Evolutionary conservation across 2,113 vertebrate species (phyloP), one percentile per base, ranked within the genome.

Genomic region (Dromiciops gliroides): DNA sequence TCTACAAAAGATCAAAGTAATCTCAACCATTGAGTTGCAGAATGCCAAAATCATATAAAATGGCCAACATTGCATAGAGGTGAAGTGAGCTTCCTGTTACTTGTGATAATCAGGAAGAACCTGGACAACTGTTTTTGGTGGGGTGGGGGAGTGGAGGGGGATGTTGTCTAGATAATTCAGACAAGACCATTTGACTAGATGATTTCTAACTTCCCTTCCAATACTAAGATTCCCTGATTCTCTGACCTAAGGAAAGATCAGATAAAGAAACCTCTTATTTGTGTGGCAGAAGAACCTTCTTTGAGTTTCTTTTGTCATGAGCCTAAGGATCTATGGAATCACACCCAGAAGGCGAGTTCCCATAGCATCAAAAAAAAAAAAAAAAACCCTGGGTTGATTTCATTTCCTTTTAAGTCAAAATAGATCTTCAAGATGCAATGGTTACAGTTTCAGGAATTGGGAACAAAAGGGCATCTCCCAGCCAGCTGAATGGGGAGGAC

Each of bases 381-480:
- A n/a, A n/a, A n/a, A 92, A 37, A 67, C 8, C 93, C 48, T 96
- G 92, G 31, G 48, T 93, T 91, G 89, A 92, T 92, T 89, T 0
- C 0, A 89, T 96, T 97, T 92, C 93, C 75, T 53, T 94, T 90
- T 44, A 88, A 44, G 88, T 53, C 91, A 92, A 96, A 97, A 75
- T 97, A 91, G 93, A 96, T 94, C 91, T 93, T 51, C 93, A 0
- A 0, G 94, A 53, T 67, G 75, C 91, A 97, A 96, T 90, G 92
- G 92, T 83, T 44, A 83, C 67, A 44, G 67, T 83, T 83, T 83
- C 67, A 83, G 37, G 67, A 83, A 83, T 83, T 44, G 37, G 67
- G 67, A 44, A 83, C 37, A 8, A 50, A 95, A 92, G 93, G 95
- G 91, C 48, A 48, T 25, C 48, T 50, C 48, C 89, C 14, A 90